These are phyloP conservation scores for Rhagoletis zephyria DNA, from an alignment of 1,140 invertebrate genomes.

Conservation along the genomic window DNA sequence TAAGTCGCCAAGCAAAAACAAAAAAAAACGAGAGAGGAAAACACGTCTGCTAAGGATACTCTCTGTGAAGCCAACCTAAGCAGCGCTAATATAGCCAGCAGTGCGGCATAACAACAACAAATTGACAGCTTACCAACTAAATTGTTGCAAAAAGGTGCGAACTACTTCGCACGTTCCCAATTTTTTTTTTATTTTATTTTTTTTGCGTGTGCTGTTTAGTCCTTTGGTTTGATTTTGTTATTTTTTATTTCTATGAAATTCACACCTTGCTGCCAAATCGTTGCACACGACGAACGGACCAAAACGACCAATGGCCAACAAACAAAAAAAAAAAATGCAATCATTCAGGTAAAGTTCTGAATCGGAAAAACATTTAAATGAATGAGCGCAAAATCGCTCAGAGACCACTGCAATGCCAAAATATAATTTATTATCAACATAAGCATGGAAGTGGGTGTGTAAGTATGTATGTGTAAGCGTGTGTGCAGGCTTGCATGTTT, in stretches of 20 bases:
- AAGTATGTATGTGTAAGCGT: neutral
- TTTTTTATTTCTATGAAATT: no score
- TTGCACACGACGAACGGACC: neutral
- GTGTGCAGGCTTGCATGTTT: neutral
- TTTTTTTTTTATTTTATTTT: neutral
- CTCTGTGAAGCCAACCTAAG: neutral
- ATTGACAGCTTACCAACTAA: slow-evolving; percentile 56
- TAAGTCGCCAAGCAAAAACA: neutral
- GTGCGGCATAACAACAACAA: no score
- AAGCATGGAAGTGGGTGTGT: neutral
- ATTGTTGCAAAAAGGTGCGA: slow-evolving; percentile 55
- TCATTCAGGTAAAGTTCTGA: neutral
- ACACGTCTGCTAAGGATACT: neutral
- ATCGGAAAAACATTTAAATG: slow-evolving; percentile 42
- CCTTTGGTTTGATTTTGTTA: no score
- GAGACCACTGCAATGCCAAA: slow-evolving; percentile 51
- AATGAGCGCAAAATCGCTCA: slow-evolving; percentile 24
- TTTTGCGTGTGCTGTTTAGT: no score
- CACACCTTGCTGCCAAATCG: neutral
- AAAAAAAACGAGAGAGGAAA: neutral
- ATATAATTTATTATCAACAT: slow-evolving; percentile 52
- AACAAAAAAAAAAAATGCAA: neutral
- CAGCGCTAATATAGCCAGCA: neutral
- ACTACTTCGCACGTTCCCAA: slow-evolving; percentile 25
- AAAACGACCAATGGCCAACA: neutral